These are phyloP conservation scores for Trissolcus basalis DNA, from an alignment of 1,140 invertebrate genomes.

Conservation along the genomic window DNA sequence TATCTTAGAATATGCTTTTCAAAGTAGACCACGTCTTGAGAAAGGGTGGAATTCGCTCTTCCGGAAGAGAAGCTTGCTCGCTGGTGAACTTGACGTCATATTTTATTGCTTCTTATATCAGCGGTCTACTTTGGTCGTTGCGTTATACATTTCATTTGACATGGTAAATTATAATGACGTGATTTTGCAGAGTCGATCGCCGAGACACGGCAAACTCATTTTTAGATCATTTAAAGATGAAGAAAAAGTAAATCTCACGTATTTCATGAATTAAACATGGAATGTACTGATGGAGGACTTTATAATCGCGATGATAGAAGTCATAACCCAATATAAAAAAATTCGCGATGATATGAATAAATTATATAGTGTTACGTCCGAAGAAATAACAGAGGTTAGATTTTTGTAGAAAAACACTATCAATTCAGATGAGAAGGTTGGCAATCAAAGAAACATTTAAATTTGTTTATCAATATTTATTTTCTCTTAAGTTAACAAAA, in stretches of 20 bases:
- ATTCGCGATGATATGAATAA: constrained; percentile 33
- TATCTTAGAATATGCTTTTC: constrained; percentile 48
- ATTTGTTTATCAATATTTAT: no score
- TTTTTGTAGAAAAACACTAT: no score
- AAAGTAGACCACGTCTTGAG: constrained; percentile 50
- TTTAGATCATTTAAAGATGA: constrained; percentile 38
- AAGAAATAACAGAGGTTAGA: no score
- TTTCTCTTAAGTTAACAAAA: no score
- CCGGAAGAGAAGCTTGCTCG: constrained; percentile 63
- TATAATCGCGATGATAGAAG: constrained; percentile 41
- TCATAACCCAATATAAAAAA: constrained; percentile 40
- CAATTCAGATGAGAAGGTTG: no score
- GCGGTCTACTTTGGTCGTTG: constrained; percentile 24
- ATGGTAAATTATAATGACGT: constrained; percentile 51
- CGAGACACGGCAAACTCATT: constrained; percentile 41
- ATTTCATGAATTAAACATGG: constrained; percentile 49
- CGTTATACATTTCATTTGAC: constrained; percentile 43
- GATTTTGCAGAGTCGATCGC: constrained; percentile 34
- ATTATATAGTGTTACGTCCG: constrained; percentile 3
- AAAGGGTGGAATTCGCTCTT: constrained; percentile 60
- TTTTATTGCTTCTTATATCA: constrained; percentile 60
- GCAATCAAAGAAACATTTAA: no score
- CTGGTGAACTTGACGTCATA: constrained; percentile 61
- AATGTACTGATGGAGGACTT: constrained; percentile 32
- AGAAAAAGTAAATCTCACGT: constrained; percentile 33